Base-by-base conservation (phyloP, 2,888 invertebrate species). In the Erebia palarica region DNA sequence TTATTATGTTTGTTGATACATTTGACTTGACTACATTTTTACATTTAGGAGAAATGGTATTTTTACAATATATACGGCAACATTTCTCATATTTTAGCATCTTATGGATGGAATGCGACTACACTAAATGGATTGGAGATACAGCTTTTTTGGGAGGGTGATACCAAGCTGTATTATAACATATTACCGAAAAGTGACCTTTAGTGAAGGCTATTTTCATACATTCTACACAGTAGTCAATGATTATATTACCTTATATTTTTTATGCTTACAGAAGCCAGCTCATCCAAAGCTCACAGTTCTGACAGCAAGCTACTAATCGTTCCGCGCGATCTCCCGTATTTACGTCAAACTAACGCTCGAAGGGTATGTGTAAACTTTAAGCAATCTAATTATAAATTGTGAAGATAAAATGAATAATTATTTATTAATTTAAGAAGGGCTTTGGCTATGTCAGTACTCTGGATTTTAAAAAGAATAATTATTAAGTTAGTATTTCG, bases 271-370 rank as follows among this genome's bases (percentile, higher is more conserved):
- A 53, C 88, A 92, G 92, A 92, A 85, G 85, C 91, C 58, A 84
- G 90, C 77, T 87, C 90, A 69, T 92, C 92, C 27, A 91, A 88
- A 80, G 82, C 84, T 61, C 84, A 87, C 73, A 84, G 81, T 77
- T 81, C 89, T 70, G 79, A 85, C 68, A 92, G 91, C 81, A 92
- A 93, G 81, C 86, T 92, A 76, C 84, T 92, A 68, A 93, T 92
- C 68, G 92, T 93, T 72, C 92, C 92, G 5, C 88, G 92, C 75
- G 92, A 93, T 80, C 90, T 93, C 72, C 93, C 93, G 53, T 93
- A 93, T 80, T 84, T 93, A 85, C 90, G 93, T 81, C 93, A 93
- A 85, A 93, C 93, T 88, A 92, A 93, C 93, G 93, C 93, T 68
- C 83, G 93, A 84, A 89, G 93, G 87, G 93, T 92, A 81, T 84